Conservation (phyloP, 2,113 vertebrate genomes). For the Pimephales promelas region DNA sequence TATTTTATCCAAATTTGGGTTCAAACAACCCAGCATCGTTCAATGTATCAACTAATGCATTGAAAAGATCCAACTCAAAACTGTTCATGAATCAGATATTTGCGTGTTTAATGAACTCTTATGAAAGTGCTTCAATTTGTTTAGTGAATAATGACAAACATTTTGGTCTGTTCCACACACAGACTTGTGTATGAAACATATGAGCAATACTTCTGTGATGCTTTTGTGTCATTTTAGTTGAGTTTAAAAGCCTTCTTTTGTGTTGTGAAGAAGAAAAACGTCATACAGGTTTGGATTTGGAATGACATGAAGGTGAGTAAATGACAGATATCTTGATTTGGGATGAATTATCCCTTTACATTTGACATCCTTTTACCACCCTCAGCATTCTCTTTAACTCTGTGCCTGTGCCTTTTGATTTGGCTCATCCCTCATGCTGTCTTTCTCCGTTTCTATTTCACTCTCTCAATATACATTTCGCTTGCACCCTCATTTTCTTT, state of each 20-base stretch:
- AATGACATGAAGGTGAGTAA: not conserved
- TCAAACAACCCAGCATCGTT: too few relatives aligned
- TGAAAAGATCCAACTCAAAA: not conserved
- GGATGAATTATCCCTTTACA: not conserved
- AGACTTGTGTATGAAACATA: not conserved
- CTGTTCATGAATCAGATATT: not conserved
- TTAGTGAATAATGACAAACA: not conserved
- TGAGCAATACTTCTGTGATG: not conserved
- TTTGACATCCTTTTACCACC: not conserved
- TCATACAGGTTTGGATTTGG: not conserved
- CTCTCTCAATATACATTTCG: not conserved
- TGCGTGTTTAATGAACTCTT: not conserved
- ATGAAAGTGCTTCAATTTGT: not conserved
- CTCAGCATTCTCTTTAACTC: not conserved
- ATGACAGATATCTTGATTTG: not conserved
- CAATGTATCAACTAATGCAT: not conserved
- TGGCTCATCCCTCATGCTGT: conserved; percentile 8
- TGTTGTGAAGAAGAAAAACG: not conserved
- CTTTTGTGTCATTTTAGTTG: not conserved
- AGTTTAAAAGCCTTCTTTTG: not conserved
- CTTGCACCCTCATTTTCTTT: not conserved
- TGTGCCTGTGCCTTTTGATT: not conserved
- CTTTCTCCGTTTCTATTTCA: not conserved
- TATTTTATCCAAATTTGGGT: too few relatives aligned
- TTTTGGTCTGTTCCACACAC: not conserved